A percentile compares a stretch with the other conserved stretches of the same genome.
Evolutionary conservation across 2,113 vertebrate species (phyloP).

Genomic region (Ellobius talpinus): DNA sequence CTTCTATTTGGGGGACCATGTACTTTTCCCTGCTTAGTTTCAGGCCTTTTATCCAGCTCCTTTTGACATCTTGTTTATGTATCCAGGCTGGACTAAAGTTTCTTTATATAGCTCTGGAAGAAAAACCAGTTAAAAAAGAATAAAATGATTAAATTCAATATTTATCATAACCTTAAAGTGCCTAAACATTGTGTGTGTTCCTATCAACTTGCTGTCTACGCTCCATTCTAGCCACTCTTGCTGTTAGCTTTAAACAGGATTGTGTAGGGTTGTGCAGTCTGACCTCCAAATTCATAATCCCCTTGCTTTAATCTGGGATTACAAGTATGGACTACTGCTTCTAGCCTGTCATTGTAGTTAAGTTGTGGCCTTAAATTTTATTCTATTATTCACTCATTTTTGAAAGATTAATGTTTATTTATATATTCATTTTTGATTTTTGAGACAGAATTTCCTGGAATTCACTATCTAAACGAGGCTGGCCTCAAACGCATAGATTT

Average conservation of each 20-base stretch:
- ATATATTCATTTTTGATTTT: background rate
- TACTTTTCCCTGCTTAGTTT: constrained; percentile 62
- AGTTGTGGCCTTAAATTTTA: background rate
- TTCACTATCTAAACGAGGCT: background rate
- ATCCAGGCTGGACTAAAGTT: constrained; percentile 2
- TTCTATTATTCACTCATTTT: background rate
- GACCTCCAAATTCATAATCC: background rate
- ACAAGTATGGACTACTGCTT: background rate
- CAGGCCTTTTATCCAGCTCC: constrained; percentile 36
- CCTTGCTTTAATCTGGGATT: background rate
- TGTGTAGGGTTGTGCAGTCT: background rate
- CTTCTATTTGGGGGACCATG: constrained; percentile 60
- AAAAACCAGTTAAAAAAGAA: background rate
- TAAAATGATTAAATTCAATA: constrained; percentile 38
- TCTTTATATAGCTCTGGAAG: background rate
- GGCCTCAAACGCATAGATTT: background rate
- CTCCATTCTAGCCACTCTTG: background rate
- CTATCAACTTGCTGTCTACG: background rate
- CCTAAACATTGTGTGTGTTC: background rate
- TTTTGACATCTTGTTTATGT: constrained; percentile 41
- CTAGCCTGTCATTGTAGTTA: background rate
- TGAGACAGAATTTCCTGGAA: background rate
- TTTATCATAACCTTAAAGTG: background rate
- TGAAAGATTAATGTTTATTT: background rate
- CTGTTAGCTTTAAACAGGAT: background rate